These are phyloP conservation scores for Lymantria monacha DNA, from an alignment of 2,888 invertebrate genomes.

Conservation along the genomic window DNA sequence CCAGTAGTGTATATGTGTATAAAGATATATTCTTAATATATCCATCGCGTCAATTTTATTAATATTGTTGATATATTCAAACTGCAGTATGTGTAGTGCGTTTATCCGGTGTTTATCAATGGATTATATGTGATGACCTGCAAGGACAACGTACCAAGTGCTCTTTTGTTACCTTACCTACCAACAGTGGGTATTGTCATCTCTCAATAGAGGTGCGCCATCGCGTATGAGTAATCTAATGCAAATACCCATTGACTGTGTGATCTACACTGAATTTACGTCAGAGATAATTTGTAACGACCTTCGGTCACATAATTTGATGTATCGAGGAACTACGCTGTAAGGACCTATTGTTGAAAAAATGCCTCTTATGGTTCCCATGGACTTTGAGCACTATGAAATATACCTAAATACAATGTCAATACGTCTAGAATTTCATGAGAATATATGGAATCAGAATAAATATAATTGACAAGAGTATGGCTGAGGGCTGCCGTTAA, in stretches of 20 bases:
- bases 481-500: too few species aligned
- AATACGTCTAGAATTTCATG: too few species aligned
- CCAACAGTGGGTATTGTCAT: conserved; percentile 24
- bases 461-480: too few species aligned
- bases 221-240: conserved; percentile 41
- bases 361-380: conserved; percentile 48
- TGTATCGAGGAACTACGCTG: conserved; percentile 66
- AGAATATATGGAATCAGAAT: too few species aligned
- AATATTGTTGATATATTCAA: conserved; percentile 6
- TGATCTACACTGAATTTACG: conserved; percentile 22
- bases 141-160: conserved; percentile 34
- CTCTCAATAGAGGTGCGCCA: conserved; percentile 40
- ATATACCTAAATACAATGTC: too few species aligned
- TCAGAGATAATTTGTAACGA: conserved; percentile 53
- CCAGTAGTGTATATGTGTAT: too few species aligned
- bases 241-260: conserved; percentile 36
- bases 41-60: too few species aligned
- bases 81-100: conserved; percentile 13
- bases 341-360: conserved; percentile 54
- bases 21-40: too few species aligned
- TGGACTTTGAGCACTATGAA: conserved; percentile 13
- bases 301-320: conserved; percentile 45
- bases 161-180: conserved; percentile 31
- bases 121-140: conserved; percentile 18
- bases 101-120: conserved; percentile 17